Conservation (phyloP, 2,797 vertebrate species). For the Emys orbicularis region DNA sequence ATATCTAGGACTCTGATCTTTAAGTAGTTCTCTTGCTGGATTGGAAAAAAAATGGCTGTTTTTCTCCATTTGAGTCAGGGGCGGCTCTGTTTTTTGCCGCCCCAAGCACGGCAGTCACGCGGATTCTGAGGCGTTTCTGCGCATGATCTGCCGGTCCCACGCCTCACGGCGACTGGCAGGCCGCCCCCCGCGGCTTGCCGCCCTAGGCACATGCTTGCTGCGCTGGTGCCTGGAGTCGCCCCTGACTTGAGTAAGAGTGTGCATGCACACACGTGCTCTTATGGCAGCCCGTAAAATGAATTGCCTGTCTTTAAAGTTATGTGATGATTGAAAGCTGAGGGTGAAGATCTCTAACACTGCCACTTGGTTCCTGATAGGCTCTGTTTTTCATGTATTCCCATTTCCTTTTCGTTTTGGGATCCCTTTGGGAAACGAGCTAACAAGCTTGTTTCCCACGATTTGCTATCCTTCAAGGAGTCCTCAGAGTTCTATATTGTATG, state of each 20-base stretch:
- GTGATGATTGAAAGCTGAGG: neutral
- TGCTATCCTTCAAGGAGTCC: neutral
- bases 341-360: no score
- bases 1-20: neutral
- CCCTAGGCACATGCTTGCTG: no score
- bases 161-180: no score
- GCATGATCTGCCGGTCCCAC: no score
- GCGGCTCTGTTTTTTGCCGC: no score
- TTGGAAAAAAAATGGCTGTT: neutral
- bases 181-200: no score
- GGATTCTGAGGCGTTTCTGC: no score
- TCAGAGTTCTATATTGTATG: fast-evolving
- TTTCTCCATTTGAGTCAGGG: neutral
- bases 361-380: neutral
- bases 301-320: neutral
- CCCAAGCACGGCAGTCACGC: no score
- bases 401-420: neutral
- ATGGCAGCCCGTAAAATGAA: neutral
- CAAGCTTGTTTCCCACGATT: neutral
- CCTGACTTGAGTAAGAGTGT: neutral
- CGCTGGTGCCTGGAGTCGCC: no score
- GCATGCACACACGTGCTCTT: no score
- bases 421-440: neutral
- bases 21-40: neutral
- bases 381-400: neutral